Evolutionary conservation across 2,113 vertebrate species (phyloP).

Genomic region (Serilophus lunatus): DNA sequence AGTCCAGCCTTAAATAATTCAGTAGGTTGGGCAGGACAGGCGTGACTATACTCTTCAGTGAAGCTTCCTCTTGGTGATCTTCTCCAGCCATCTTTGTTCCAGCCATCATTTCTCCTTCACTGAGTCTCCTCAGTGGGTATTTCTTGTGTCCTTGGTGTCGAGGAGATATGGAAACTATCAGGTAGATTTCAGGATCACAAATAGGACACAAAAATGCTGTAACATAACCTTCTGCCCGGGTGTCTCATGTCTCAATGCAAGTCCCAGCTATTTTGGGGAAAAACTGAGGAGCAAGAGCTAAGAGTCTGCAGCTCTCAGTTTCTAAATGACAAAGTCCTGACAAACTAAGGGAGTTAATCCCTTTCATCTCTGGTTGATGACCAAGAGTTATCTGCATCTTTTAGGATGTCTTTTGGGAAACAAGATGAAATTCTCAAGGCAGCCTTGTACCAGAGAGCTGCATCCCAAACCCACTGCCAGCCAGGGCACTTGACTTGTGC

Average conservation of each 20-base stretch:
- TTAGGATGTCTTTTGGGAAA: background rate
- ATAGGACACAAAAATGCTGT: background rate
- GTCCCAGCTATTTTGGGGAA: background rate
- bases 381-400: background rate
- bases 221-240: rapidly evolving
- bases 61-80: background rate
- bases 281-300: background rate
- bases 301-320: background rate
- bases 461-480: background rate
- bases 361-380: background rate
- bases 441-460: background rate
- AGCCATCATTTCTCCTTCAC: background rate
- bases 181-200: background rate
- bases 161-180: background rate
- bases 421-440: background rate
- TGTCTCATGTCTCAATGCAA: background rate
- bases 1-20: slow-evolving; percentile 46
- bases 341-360: background rate
- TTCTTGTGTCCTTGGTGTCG: background rate
- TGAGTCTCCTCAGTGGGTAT: background rate
- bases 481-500: too few relatives aligned
- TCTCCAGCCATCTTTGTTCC: background rate
- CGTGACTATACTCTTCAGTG: background rate
- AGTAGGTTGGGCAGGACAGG: background rate
- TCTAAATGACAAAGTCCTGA: background rate